A percentile compares a stretch with the other conserved stretches of the same genome.
Conservation (phyloP, 2,797 vertebrate species). For the Atherinosoma microstoma region DNA sequence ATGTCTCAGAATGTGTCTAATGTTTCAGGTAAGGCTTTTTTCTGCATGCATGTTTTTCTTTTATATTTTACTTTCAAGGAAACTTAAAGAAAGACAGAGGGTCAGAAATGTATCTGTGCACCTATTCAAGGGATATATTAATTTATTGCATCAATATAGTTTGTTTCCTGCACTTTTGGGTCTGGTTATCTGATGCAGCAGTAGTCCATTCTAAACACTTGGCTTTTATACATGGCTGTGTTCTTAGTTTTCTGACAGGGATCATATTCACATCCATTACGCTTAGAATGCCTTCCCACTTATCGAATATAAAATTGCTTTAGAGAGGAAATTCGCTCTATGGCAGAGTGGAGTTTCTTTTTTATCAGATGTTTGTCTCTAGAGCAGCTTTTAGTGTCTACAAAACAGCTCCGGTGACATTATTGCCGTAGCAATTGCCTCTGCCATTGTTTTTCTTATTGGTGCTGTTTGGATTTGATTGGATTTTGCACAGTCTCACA, state of each 20-base stretch:
- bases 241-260: conserved; percentile 83
- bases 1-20: not conserved
- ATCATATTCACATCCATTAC: conserved; percentile 87
- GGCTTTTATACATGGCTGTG: conserved; percentile 73
- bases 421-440: conserved; percentile 75
- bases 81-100: conserved; percentile 14
- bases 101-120: conserved; percentile 24
- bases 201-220: conserved; percentile 60
- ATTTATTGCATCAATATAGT: conserved; percentile 60
- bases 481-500: conserved; percentile 70
- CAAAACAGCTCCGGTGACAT: conserved; percentile 78
- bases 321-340: conserved; percentile 84
- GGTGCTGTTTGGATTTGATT: conserved; percentile 79
- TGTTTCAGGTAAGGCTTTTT: conserved; percentile 2
- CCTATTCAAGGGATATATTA: conserved; percentile 50
- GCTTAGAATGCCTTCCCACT: conserved; percentile 84
- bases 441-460: conserved; percentile 77
- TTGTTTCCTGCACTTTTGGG: conserved; percentile 63
- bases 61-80: conserved; percentile 24
- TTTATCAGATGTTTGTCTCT: conserved; percentile 84
- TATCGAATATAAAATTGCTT: conserved; percentile 86
- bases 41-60: not conserved
- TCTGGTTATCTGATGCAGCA: conserved; percentile 77
- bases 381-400: conserved; percentile 81
- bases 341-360: conserved; percentile 77